Percentiles rank a stretch among this genome's conserved stretches.
These are phyloP conservation scores for Pteromalus puparum DNA, from an alignment of 1,140 invertebrate species.

Conservation along the genomic window DNA sequence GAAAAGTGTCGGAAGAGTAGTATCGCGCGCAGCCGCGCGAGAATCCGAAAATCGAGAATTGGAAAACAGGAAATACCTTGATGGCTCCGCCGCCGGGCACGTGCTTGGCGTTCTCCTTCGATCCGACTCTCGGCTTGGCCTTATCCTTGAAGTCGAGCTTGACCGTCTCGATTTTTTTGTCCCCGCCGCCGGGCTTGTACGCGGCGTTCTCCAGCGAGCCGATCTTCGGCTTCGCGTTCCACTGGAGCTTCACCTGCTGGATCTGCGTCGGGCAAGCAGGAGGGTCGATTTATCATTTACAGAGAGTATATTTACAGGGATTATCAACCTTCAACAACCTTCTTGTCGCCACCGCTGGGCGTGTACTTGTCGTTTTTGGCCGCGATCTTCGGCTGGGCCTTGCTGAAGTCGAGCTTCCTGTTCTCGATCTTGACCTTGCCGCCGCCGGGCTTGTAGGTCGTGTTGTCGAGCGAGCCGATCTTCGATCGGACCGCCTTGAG, in stretches of 20 bases:
- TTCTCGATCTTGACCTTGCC: slow-evolving; percentile 94
- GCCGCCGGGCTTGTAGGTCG: slow-evolving; percentile 92
- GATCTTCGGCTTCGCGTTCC: slow-evolving; percentile 95
- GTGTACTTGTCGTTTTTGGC: slow-evolving; percentile 94
- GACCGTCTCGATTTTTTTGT: slow-evolving; percentile 92
- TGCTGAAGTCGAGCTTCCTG: slow-evolving; percentile 89
- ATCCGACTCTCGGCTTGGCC: slow-evolving; percentile 94
- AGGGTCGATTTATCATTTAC: no score
- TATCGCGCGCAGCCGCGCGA: no score
- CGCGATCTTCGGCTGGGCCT: slow-evolving; percentile 87
- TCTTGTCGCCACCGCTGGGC: slow-evolving; percentile 93
- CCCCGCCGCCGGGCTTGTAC: slow-evolving; percentile 93
- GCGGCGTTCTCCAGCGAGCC: slow-evolving; percentile 95
- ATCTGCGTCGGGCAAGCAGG: slow-evolving; percentile 79
- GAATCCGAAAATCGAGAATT: no score
- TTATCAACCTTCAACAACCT: no score
- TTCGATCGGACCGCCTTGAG: slow-evolving; percentile 93
- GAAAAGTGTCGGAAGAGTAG: no score
- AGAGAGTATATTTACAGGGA: no score
- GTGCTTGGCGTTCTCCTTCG: slow-evolving; percentile 93
- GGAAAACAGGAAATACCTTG: slow-evolving; percentile 82
- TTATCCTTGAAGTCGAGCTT: slow-evolving; percentile 95
- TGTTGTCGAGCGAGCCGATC: slow-evolving; percentile 95
- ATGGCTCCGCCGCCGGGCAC: slow-evolving; percentile 91
- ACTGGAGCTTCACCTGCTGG: slow-evolving; percentile 89